A percentile compares a stretch with the other conserved stretches of the same genome.
These are phyloP conservation scores for Oligia latruncula DNA, from an alignment of 2,888 invertebrate species.

Conservation along the genomic window DNA sequence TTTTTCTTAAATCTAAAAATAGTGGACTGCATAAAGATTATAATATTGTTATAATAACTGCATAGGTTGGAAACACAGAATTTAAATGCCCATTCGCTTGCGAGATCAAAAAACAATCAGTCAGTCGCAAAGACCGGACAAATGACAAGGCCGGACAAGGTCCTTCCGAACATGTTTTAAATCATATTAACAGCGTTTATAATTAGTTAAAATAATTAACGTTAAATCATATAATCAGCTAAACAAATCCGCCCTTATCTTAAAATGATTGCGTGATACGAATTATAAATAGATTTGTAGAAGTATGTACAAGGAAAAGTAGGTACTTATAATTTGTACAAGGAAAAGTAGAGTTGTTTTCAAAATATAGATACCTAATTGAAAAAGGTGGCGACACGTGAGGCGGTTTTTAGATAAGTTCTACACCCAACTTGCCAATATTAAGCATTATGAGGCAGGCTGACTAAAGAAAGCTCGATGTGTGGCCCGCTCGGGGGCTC, in stretches of 20 bases:
- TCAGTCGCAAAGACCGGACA: background rate
- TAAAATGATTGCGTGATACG: background rate
- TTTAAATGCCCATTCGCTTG: no score
- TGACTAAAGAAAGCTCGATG: background rate
- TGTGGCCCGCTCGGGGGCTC: no score
- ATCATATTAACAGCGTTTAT: background rate
- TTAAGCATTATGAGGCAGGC: background rate
- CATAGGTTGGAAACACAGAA: no score
- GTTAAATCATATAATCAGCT: conserved; percentile 3
- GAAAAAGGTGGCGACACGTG: background rate
- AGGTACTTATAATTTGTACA: no score
- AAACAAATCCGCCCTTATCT: conserved; percentile 18
- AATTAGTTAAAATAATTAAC: conserved; percentile 4
- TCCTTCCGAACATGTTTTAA: background rate
- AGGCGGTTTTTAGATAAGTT: no score
- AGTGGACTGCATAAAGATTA: no score
- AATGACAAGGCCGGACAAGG: background rate
- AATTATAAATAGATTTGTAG: background rate
- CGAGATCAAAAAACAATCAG: background rate
- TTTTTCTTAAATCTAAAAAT: no score
- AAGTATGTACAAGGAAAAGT: no score
- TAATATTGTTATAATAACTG: no score
- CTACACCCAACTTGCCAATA: background rate
- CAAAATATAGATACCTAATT: background rate
- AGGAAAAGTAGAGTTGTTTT: no score